Evolutionary conservation across 2,113 vertebrate species (phyloP).

Genomic region (Tursiops truncatus): DNA sequence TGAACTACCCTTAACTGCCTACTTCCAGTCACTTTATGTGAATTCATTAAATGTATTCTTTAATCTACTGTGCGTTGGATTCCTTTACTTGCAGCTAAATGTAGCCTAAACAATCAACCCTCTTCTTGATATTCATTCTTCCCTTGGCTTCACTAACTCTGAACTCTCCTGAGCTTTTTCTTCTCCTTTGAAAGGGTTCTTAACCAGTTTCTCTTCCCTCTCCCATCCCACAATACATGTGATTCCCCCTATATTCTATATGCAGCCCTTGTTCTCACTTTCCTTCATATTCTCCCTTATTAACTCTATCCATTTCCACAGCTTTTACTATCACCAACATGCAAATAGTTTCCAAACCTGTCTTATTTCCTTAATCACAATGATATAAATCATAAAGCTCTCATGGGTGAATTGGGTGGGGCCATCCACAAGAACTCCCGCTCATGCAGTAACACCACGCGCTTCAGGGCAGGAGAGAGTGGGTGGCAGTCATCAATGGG

Average conservation of each 20-base stretch:
- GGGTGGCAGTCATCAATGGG: background rate
- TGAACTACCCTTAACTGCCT: background rate
- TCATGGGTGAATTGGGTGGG: background rate
- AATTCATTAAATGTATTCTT: background rate
- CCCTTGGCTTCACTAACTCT: background rate
- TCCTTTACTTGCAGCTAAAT: background rate
- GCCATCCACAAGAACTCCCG: background rate
- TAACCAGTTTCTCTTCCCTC: background rate
- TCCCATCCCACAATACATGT: background rate
- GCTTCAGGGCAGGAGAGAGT: background rate
- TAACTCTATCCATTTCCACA: background rate
- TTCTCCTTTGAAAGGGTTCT: background rate
- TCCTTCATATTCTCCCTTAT: background rate
- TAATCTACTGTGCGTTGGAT: background rate
- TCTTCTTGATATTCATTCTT: background rate
- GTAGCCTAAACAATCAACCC: background rate
- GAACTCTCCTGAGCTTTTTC: background rate
- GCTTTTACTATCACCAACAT: background rate
- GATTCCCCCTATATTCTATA: background rate
- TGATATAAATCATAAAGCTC: background rate
- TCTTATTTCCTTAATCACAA: background rate
- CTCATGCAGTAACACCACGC: no score
- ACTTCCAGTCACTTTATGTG: background rate
- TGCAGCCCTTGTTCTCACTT: background rate
- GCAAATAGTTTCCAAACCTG: background rate